Evolutionary conservation across 2,113 vertebrate genomes (phyloP).

Genomic region (Pangasianodon hypophthalmus): DNA sequence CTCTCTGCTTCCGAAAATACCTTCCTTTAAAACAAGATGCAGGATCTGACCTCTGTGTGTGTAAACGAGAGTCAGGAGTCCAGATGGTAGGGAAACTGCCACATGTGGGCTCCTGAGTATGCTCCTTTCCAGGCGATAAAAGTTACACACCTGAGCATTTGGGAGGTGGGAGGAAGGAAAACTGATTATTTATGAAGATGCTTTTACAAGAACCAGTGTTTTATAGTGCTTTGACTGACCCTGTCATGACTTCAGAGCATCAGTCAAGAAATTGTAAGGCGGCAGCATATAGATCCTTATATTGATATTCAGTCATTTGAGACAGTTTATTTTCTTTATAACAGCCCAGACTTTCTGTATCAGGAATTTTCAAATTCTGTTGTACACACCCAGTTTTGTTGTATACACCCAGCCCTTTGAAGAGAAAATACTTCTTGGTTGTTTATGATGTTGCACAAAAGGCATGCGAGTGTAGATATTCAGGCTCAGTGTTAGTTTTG

Average conservation of each 20-base stretch:
- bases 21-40: constrained; percentile 62
- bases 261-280: background rate
- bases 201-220: background rate
- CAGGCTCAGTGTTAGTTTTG: background rate
- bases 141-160: background rate
- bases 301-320: constrained; percentile 1
- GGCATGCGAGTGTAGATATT: background rate
- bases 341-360: background rate
- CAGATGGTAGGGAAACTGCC: constrained; percentile 5
- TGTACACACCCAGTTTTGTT: constrained; percentile 19
- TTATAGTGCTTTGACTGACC: background rate
- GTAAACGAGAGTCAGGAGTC: constrained; percentile 6
- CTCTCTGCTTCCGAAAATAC: constrained; percentile 66
- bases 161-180: background rate
- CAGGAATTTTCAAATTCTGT: constrained; percentile 14
- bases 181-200: background rate
- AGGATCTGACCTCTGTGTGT: constrained; percentile 27
- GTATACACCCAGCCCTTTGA: constrained; percentile 19
- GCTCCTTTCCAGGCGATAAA: constrained; percentile 14
- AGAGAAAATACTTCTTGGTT: constrained; percentile 11
- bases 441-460: constrained; percentile 26
- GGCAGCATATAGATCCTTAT: background rate
- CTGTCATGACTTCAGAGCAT: background rate
- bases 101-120: background rate
- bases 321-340: constrained; percentile 2